Percentiles rank a stretch among this genome's conserved stretches.
phyloP scores from a whole-genome alignment of 2,797 vertebrate species.

The Spheniscus humboldti region DNA sequence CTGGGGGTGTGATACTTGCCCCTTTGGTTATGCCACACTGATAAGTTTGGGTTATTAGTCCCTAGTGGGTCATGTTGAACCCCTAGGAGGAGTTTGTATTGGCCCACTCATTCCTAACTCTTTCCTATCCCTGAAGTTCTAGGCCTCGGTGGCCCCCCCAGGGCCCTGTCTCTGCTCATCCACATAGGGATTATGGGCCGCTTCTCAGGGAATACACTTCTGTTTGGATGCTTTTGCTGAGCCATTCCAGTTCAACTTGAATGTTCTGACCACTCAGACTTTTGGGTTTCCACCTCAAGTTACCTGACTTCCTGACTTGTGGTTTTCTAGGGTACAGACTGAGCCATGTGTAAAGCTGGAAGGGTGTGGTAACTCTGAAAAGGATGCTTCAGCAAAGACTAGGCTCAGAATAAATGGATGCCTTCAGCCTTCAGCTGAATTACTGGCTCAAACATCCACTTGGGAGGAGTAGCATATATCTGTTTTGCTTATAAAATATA shows the following conservation, averaged over 20 bases:
- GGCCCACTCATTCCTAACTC: neutral
- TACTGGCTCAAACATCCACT: neutral
- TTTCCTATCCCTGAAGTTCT: neutral
- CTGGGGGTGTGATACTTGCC: neutral
- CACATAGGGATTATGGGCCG: fast-evolving
- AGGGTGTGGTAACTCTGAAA: neutral
- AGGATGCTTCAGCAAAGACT: neutral
- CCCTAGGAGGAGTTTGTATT: neutral
- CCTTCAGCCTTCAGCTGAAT: neutral
- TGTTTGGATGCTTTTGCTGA: neutral
- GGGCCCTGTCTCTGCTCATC: neutral
- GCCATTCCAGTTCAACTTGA: neutral
- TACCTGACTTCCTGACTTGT: neutral
- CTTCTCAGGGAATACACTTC: neutral
- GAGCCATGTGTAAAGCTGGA: neutral
- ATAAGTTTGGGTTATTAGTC: neutral
- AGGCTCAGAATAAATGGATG: neutral
- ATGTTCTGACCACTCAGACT: neutral
- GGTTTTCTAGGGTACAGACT: neutral
- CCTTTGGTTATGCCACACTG: neutral
- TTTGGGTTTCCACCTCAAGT: neutral
- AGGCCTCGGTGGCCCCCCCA: neutral
- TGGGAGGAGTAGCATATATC: neutral
- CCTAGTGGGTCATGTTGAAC: neutral
- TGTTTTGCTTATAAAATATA: neutral